Evolutionary conservation across 2,113 vertebrate species (phyloP), one percentile per base, ranked within the genome.

Genomic region (Notothenia coriiceps): DNA sequence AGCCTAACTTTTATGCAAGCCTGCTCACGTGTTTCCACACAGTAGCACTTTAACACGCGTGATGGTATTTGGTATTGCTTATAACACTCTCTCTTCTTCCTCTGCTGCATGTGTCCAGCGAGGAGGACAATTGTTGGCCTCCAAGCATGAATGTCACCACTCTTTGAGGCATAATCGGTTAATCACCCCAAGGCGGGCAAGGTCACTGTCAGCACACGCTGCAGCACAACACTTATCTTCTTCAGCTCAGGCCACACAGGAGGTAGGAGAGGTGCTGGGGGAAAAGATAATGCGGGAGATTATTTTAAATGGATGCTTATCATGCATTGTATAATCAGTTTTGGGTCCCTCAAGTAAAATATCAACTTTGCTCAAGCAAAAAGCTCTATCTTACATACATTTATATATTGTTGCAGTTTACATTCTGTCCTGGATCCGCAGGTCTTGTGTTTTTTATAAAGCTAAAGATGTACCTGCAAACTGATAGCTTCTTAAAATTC

Each of bases 151-250:
- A 89, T 74, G 82, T 85, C 84, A 77, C 65, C 71, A 83, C 66
- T 88, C 47, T 70, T 46, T 84, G 64, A 78, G 51, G 50, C 68
- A 71, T 59, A 88, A 87, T 83, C 63, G 77, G 76, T 86, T 78
- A 82, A 86, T 91, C 79, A 83, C 50, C 40, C 25, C n/a, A 64
- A 73, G 60, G 64, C 12, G 33, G 50, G 66, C 40, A 71, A 80
- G 86, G 85, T 86, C 79, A 80, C n/a, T 43, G 66, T 35, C 22
- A 29, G 40, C 55, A 73, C 62, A 56, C 10, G 8, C 77, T 76
- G 75, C 40, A 25, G 25, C 70, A 72, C 18, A 35, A 11, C 72
- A 77, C 79, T 88, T 83, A 76, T 85, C 75, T 78, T 35, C 57
- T 74, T 5, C 54, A 9, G 74, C 63, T 68, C 65, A 66, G 81